Evolutionary conservation across 2,888 invertebrate species (phyloP).

Genomic region (Pandemis corylana): DNA sequence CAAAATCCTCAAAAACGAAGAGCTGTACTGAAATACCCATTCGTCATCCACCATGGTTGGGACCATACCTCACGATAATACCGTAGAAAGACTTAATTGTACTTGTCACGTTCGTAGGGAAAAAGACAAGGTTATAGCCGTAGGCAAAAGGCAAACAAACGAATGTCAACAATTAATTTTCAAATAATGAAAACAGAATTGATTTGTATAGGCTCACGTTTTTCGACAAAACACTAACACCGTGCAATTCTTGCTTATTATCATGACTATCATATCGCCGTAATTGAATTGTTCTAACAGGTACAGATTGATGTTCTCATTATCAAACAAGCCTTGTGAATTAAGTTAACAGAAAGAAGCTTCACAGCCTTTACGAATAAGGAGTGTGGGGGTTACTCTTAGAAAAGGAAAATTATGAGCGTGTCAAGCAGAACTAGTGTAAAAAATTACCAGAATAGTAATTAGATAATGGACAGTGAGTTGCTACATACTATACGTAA

Average conservation of each 20-base stretch:
- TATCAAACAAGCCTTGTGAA: background rate
- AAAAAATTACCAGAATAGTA: background rate
- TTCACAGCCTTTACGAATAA: too few relatives aligned
- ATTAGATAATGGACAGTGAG: slow-evolving; percentile 16
- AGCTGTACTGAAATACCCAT: too few relatives aligned
- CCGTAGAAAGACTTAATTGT: background rate
- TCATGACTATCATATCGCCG: background rate
- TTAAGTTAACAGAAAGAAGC: background rate
- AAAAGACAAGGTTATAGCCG: background rate
- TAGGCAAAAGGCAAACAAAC: background rate
- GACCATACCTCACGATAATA: background rate
- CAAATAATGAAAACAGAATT: background rate
- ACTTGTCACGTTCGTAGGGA: background rate
- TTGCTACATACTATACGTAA: background rate
- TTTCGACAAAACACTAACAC: background rate
- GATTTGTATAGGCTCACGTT: background rate
- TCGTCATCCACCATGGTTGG: too few relatives aligned
- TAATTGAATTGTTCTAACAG: background rate
- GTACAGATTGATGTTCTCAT: background rate
- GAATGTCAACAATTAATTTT: background rate
- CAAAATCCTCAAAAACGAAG: too few relatives aligned
- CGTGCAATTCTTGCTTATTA: background rate
- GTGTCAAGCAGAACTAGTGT: background rate
- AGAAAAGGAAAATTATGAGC: background rate
- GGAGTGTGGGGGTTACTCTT: background rate